Evolutionary conservation across 2,888 invertebrate genomes (phyloP).

Genomic region (Podotricha telesiphe): DNA sequence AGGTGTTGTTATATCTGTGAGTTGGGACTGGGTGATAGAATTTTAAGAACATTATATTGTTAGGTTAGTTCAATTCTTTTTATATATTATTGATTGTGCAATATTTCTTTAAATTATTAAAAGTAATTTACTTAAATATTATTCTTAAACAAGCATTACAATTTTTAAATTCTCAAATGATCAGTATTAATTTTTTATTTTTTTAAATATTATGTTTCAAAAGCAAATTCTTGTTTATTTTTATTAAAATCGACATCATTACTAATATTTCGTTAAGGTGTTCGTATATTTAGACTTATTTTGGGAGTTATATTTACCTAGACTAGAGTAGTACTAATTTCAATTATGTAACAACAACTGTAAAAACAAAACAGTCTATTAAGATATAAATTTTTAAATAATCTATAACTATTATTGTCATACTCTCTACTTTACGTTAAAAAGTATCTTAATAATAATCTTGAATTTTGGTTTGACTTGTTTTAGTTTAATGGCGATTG

Average conservation of each 20-base stretch:
- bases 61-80: not conserved
- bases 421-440: no score
- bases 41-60: not conserved
- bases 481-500: conserved; percentile 75
- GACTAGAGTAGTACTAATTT: not conserved
- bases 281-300: not conserved
- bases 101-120: not conserved
- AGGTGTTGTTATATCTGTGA: not conserved
- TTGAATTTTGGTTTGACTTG: not conserved
- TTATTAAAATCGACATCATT: not conserved
- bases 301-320: not conserved
- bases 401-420: not conserved
- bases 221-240: not conserved
- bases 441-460: not conserved
- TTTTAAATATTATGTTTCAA: not conserved
- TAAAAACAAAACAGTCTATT: not conserved
- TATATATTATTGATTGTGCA: not conserved
- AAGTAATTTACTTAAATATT: not conserved
- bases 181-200: not conserved
- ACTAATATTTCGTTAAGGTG: not conserved
- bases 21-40: not conserved
- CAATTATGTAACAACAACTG: not conserved
- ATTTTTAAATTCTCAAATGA: not conserved
- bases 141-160: not conserved
- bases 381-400: no score